Evolutionary conservation across 2,113 vertebrate genomes (phyloP), one percentile per base, ranked within the genome.

Genomic region (Probosciger aterrimus): DNA sequence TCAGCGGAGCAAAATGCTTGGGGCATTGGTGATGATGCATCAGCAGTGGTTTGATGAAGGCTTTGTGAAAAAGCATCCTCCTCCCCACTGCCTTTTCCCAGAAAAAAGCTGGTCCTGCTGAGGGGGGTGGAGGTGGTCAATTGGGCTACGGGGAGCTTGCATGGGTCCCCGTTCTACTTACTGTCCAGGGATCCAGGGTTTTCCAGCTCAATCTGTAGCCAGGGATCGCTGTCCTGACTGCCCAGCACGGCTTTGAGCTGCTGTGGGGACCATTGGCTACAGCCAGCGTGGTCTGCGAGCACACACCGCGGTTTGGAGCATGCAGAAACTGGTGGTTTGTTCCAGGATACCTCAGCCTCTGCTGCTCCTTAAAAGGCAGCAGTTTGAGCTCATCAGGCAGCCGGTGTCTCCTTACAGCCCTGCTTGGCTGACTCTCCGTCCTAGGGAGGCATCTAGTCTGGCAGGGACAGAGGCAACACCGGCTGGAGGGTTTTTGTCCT

Each of bases 291-390:
- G 76, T 88, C 41, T 55, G 37, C 1, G 12, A 39, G 15, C 6
- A 10, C 75, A 20, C 0, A 5, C n/a, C 0, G 1, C 3, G 6
- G 24, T 1, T 50, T 53, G 53, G 73, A 77, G 94, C 59, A 37
- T 62, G 57, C 76, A 78, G 68, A 49, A 88, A n/a, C 50, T 6
- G 53, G n/a, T 55, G 76, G 52, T 70, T 64, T 73, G 49, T 81
- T 92, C 35, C 69, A 39, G 50, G 73, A 81, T 39, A 73, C 88
- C 60, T 95, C 59, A 65, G 82, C n/a, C 75, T 70, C 50, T 77
- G 18, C 46, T 16, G 0, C 71, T 95, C 91, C 95, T 93, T 95
- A 95, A 96, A 96, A 96, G 96, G 95, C 95, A 93, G 89, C 1
- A 0, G 73, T 78, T 50, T 57, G 64, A 80, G 92, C 50, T 84